Evolutionary conservation across 2,888 invertebrate species (phyloP).

Genomic region (Melipona beecheii): DNA sequence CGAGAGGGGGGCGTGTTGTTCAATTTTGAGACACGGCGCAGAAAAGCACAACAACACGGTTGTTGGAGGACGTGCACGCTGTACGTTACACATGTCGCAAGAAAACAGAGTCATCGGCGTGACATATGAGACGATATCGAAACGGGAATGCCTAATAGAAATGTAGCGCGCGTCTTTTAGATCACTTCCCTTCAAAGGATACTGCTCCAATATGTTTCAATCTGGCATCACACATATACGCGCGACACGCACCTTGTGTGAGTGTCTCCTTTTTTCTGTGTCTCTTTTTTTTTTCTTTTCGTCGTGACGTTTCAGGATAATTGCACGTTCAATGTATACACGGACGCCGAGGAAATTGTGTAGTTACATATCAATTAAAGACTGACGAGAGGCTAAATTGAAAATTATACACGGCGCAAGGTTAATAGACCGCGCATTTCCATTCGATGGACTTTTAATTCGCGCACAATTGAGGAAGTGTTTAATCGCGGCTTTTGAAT

Average conservation of each 20-base stretch:
- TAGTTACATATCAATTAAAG: neutral
- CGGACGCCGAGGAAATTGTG: no score
- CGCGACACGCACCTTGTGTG: neutral
- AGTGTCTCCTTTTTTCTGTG: neutral
- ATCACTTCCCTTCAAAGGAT: constrained; percentile 51
- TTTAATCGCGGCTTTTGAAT: no score
- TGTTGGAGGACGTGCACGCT: constrained; percentile 47
- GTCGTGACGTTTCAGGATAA: neutral
- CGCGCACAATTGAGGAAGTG: no score
- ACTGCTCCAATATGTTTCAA: constrained; percentile 54
- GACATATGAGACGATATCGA: constrained; percentile 81
- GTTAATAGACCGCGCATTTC: no score
- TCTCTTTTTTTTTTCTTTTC: neutral
- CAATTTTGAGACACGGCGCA: constrained; percentile 53
- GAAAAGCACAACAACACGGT: constrained; percentile 43
- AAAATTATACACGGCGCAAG: no score
- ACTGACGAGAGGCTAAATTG: neutral
- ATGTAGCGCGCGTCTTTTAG: constrained; percentile 55
- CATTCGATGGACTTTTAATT: no score
- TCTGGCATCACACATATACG: constrained; percentile 40
- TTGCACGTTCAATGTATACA: neutral
- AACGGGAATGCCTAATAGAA: constrained; percentile 71
- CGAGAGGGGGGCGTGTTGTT: constrained; percentile 33
- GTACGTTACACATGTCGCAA: constrained; percentile 79
- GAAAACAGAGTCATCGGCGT: constrained; percentile 82